Base-by-base conservation (phyloP, 2,888 invertebrate species). In the Zelleria hepariella region DNA sequence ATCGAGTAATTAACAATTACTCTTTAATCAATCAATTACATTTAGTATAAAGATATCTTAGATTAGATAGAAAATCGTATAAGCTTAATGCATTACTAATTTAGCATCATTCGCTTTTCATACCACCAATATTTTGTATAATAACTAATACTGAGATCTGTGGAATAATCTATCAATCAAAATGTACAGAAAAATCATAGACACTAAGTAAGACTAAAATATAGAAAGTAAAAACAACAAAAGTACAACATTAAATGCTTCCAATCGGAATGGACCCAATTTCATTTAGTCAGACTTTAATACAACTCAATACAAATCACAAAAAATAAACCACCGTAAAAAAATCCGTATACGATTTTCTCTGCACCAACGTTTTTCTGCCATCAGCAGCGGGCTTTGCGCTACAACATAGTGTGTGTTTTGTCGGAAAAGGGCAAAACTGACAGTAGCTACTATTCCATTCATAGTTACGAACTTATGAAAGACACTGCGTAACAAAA, bases 111-210 rank as follows among this genome's bases (percentile, higher is more conserved):
- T 42, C 10, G 15, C 2, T 2, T 42, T 42, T 42, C 1, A 42
- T 15, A 15, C 32, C 15, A 42, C 10, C 62, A 61, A 64, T 59
- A 62, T 64, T 65, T 64, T 65, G 65, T 64, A 68, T 67, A 62
- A 66, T 62, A 69, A 67, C 70, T 68, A 69, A 68, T 67, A 67
- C 64, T 77, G 78, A 78, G 78, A 78, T 78, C 78, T 69, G 66
- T 67, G 70, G 67, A 71, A 72, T 67, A 68, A 59, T 59, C 61
- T 59, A 63, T 58, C 64, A 64, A 64, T 58, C 61, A 63, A 62
- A 64, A 64, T 49, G 62, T 64, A 62, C 69, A 65, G 61, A 65
- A 59, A 62, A 61, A 63, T 59, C 20, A 62, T 54, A 61, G 24
- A 54, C 51, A 58, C 20, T 24, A 56, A 42, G 26, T 47, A 57